Evolutionary conservation across 2,888 invertebrate species (phyloP), one percentile per base, ranked within the genome.

Genomic region (Xestia c-nigrum): DNA sequence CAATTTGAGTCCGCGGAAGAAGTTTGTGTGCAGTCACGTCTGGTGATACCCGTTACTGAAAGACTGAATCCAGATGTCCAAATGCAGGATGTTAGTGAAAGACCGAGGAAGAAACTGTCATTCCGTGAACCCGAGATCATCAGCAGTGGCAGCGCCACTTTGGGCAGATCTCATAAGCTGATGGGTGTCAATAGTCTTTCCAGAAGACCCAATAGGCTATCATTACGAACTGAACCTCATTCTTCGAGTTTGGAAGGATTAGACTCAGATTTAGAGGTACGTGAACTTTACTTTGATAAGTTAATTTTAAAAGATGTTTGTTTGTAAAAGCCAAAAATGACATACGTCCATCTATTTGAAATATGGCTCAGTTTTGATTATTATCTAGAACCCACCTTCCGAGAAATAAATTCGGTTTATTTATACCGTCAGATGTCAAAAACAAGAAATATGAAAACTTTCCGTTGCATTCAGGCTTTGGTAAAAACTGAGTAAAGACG

Each of bases 71-170:
- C 92, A 85, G 96, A 96, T 57, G 85, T 91, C 40, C 91, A 91
- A 66, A 85, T 88, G 73, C 94, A 90, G 66, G 97, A 96, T 68
- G 81, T 88, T 43, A 92, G 92, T 87, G 98, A 97, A 90, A 96
- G 98, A 87, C 98, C 98, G 0, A 97, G 98, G 74, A 99, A 99
- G 93, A 99, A 99, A 93, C 95, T 99, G 19, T 99, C 98, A 14
- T 99, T 99, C 94, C 97, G 98, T 80, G 98, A 99, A 90, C 99
- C 99, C 6, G 98, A 98, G 94, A 98, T 98, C 69, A 96, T 97
- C 81, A 93, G 91, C 73, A 91, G 92, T 77, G 91, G 92, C 38
- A 94, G 91, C 86, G 92, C 93, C 52, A 95, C 94, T 9, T 73
- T 94, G 47, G 94, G 95, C 24, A 93, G 97, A 19, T 96, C 96